Percentiles rank a stretch among this genome's conserved stretches.
Conservation (phyloP, 2,888 invertebrate species). For the Metallyticus violacea region DNA sequence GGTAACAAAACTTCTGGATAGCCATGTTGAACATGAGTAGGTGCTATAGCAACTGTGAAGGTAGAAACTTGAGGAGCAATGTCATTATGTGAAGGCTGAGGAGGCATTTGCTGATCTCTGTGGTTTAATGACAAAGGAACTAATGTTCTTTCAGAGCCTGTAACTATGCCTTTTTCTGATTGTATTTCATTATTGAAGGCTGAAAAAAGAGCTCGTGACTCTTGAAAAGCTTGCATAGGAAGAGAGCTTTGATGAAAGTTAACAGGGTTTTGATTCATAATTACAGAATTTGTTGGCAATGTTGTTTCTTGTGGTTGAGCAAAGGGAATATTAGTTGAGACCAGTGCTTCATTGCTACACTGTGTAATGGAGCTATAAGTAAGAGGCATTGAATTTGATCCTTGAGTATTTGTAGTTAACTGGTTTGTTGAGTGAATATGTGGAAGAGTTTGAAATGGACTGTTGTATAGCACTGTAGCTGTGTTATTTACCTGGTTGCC, state of each 20-base stretch:
- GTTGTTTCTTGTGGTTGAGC: conserved; percentile 31
- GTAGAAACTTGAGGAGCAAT: background rate
- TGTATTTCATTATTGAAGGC: background rate
- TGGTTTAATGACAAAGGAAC: background rate
- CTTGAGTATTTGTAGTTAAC: background rate
- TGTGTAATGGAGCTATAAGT: conserved; percentile 25
- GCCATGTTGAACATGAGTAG: background rate
- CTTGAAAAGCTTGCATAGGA: background rate
- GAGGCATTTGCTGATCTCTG: background rate
- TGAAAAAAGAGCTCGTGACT: conserved; percentile 1
- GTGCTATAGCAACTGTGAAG: background rate
- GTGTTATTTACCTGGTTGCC: conserved; percentile 32
- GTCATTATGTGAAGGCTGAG: background rate
- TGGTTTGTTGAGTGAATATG: conserved; percentile 24
- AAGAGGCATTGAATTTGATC: conserved; percentile 1
- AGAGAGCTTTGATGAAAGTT: background rate
- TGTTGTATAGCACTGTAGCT: conserved; percentile 32
- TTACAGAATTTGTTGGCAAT: conserved; percentile 30
- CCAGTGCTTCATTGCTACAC: conserved; percentile 27
- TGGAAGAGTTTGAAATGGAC: conserved; percentile 31
- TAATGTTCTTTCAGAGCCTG: background rate
- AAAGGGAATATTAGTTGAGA: conserved; percentile 20
- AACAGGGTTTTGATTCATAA: conserved; percentile 34
- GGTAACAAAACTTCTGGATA: background rate
- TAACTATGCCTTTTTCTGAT: background rate